Conservation (phyloP, 2,888 invertebrate species). For the Phengaris alcon region DNA sequence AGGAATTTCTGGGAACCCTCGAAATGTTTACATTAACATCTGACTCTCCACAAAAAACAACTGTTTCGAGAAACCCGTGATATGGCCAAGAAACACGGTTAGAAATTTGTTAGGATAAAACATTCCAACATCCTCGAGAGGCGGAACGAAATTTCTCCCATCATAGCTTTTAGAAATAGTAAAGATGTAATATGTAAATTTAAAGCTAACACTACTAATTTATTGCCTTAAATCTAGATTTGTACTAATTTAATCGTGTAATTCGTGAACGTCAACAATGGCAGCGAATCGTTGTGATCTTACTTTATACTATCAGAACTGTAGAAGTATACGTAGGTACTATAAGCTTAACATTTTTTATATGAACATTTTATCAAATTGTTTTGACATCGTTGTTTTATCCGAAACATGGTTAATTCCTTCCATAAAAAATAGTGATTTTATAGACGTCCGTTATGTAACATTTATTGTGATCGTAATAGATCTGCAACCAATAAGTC, state of each 20-base stretch:
- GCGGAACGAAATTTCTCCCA: constrained; percentile 1
- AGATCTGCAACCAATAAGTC: not conserved
- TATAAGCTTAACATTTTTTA: not conserved
- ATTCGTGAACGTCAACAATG: not conserved
- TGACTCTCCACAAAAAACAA: constrained; percentile 1
- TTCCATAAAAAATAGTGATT: not conserved
- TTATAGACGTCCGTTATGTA: not conserved
- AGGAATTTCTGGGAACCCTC: not conserved
- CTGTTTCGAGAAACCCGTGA: not conserved
- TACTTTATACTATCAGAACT: constrained; percentile 19
- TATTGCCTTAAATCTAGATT: not conserved
- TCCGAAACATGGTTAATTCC: constrained; percentile 7
- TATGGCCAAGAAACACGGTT: not conserved
- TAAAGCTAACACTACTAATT: not conserved
- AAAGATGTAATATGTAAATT: constrained; percentile 3
- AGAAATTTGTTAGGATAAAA: constrained; percentile 11
- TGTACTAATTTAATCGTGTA: not conserved
- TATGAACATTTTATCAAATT: constrained; percentile 9
- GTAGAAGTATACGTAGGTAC: constrained; percentile 17
- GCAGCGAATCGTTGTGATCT: constrained; percentile 3
- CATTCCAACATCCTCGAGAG: constrained; percentile 2
- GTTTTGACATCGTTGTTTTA: not conserved
- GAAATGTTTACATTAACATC: not conserved
- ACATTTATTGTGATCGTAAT: not conserved
- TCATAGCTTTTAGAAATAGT: not conserved